Percentiles rank a stretch among this genome's conserved stretches.
These are phyloP conservation scores for Hippasteria phrygiana DNA, from an alignment of 53 echinoderm and acorn worm genomes.

Conservation along the genomic window DNA sequence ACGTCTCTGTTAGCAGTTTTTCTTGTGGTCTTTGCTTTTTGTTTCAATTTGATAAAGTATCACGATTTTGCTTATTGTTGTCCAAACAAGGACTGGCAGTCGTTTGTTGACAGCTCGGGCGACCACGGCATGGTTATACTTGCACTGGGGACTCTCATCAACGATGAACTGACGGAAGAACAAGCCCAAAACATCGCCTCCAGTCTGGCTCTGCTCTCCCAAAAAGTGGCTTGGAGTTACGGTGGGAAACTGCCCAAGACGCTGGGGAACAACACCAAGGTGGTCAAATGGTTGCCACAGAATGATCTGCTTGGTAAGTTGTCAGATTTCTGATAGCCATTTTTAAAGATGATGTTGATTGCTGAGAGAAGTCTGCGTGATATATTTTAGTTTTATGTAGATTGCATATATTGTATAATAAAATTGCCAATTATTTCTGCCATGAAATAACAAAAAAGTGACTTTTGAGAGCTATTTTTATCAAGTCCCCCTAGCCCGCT, in stretches of 20 bases:
- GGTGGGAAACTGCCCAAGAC: conserved; percentile 29
- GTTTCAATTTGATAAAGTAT: not conserved
- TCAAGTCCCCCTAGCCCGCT: too few relatives aligned
- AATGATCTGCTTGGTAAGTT: conserved; percentile 72
- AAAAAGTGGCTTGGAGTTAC: conserved; percentile 62
- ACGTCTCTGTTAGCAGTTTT: too few relatives aligned
- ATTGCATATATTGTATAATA: too few relatives aligned
- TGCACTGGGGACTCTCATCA: conserved; percentile 47
- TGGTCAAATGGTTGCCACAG: conserved; percentile 66
- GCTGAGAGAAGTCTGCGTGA: too few relatives aligned
- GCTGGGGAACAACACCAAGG: conserved; percentile 68
- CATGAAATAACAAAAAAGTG: too few relatives aligned
- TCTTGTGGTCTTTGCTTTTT: too few relatives aligned
- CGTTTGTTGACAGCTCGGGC: conserved; percentile 53
- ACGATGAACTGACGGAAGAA: conserved; percentile 28
- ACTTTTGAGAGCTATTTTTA: too few relatives aligned
- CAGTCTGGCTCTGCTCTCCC: conserved; percentile 50
- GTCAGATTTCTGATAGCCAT: too few relatives aligned
- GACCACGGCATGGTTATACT: conserved; percentile 56
- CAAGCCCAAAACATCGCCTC: conserved; percentile 40
- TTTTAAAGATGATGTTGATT: too few relatives aligned
- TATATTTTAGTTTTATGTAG: too few relatives aligned
- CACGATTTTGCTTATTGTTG: not conserved
- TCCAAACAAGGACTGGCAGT: conserved; percentile 46
- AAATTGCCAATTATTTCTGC: too few relatives aligned